Conservation (phyloP, 2,888 invertebrate species). For the Thereva nobilitata region DNA sequence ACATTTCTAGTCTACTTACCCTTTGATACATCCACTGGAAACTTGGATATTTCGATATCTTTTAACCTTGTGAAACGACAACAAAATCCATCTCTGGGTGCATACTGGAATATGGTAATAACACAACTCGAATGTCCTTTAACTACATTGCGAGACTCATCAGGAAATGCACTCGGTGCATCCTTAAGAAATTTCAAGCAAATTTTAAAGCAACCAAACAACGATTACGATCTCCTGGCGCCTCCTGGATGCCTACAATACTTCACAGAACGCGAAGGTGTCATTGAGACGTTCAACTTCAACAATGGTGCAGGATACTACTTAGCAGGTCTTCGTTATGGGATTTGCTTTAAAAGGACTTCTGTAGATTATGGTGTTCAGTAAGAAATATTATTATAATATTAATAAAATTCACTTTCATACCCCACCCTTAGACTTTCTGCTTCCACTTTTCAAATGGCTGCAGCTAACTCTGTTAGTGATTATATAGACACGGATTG, state of each 20-base stretch:
- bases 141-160: neutral
- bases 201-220: conserved; percentile 49
- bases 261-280: conserved; percentile 63
- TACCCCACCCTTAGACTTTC: conserved; percentile 12
- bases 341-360: conserved; percentile 65
- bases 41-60: conserved; percentile 56
- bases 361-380: conserved; percentile 49
- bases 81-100: conserved; percentile 54
- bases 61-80: conserved; percentile 59
- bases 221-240: conserved; percentile 56
- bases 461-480: neutral
- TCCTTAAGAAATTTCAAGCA: conserved; percentile 49
- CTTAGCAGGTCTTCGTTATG: conserved; percentile 64
- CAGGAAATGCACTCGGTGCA: neutral
- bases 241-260: conserved; percentile 72
- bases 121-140: conserved; percentile 65
- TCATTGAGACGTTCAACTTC: conserved; percentile 66
- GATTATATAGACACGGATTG: conserved; percentile 60
- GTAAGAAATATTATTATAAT: conserved; percentile 44
- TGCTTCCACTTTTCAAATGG: conserved; percentile 19
- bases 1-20: conserved; percentile 48
- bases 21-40: conserved; percentile 51
- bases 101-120: conserved; percentile 66
- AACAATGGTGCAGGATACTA: conserved; percentile 63
- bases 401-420: neutral